phyloP scores from a whole-genome alignment of 1,140 invertebrate genomes.

The Euwallacea similis region DNA sequence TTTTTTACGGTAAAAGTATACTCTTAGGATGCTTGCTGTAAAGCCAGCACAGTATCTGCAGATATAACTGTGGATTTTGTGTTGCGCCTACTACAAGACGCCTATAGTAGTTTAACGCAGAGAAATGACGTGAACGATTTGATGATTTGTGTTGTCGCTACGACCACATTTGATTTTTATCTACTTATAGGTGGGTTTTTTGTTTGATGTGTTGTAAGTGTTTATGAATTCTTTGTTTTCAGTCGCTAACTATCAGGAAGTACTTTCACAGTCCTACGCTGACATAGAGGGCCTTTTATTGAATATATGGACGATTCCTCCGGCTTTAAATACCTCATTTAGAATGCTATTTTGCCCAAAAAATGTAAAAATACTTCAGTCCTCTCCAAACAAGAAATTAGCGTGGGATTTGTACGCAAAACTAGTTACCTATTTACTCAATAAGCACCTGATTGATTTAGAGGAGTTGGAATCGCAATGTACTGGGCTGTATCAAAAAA shows the following conservation, averaged over 20 bases:
- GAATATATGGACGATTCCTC: constrained; percentile 15
- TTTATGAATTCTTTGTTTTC: not conserved
- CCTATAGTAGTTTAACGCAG: constrained; percentile 31
- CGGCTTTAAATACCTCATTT: constrained; percentile 24
- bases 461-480: constrained; percentile 48
- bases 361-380: constrained; percentile 42
- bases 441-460: constrained; percentile 38
- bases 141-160: constrained; percentile 35
- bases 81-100: constrained; percentile 32
- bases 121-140: constrained; percentile 46
- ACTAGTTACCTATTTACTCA: constrained; percentile 37
- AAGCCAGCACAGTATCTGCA: constrained; percentile 9
- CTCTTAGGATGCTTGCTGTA: constrained; percentile 36
- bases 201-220: not conserved
- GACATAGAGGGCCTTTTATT: constrained; percentile 1
- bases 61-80: constrained; percentile 28
- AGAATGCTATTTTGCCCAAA: constrained; percentile 41
- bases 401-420: constrained; percentile 40
- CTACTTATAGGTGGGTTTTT: constrained; percentile 43
- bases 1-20: constrained; percentile 1
- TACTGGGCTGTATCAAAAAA: constrained; percentile 44
- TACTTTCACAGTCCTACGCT: not conserved
- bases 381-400: constrained; percentile 14
- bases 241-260: constrained; percentile 11
- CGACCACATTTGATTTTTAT: constrained; percentile 41